Evolutionary conservation across 2,888 invertebrate species (phyloP).

Genomic region (Argyresthia albistria): DNA sequence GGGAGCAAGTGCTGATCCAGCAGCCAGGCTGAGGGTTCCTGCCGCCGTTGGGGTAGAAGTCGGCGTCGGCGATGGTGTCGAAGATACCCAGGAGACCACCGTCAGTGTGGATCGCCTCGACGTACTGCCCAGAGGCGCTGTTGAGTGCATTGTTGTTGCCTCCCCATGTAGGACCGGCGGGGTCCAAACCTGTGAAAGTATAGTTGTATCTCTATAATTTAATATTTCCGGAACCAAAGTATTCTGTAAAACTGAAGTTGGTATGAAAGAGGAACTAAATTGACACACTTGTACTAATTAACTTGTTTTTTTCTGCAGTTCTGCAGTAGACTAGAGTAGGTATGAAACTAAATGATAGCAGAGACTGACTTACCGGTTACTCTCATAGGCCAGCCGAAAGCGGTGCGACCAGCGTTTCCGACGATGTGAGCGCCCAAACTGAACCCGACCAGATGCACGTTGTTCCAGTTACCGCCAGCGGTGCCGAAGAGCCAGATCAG

Average conservation of each 20-base stretch:
- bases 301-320: too few species aligned
- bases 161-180: slow-evolving; percentile 44
- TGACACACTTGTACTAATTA: too few species aligned
- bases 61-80: slow-evolving; percentile 30
- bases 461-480: slow-evolving; percentile 41
- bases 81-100: slow-evolving; percentile 41
- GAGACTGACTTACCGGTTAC: slow-evolving; percentile 33
- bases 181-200: slow-evolving; percentile 37
- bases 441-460: slow-evolving; percentile 48
- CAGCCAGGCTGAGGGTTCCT: slow-evolving; percentile 48
- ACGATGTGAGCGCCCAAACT: slow-evolving; percentile 56
- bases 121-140: slow-evolving; percentile 30
- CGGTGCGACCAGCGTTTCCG: slow-evolving; percentile 38
- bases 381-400: slow-evolving; percentile 26
- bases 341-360: neutral
- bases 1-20: slow-evolving; percentile 36
- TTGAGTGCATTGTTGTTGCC: slow-evolving; percentile 33
- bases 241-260: too few species aligned
- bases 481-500: slow-evolving; percentile 37
- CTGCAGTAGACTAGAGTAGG: too few species aligned
- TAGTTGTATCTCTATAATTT: neutral
- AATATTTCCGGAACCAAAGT: too few species aligned
- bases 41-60: slow-evolving; percentile 59
- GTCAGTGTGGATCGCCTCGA: slow-evolving; percentile 53
- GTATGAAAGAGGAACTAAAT: too few species aligned